Base-by-base conservation (phyloP, 2,888 invertebrate genomes). In the Nemurella pictetii region DNA sequence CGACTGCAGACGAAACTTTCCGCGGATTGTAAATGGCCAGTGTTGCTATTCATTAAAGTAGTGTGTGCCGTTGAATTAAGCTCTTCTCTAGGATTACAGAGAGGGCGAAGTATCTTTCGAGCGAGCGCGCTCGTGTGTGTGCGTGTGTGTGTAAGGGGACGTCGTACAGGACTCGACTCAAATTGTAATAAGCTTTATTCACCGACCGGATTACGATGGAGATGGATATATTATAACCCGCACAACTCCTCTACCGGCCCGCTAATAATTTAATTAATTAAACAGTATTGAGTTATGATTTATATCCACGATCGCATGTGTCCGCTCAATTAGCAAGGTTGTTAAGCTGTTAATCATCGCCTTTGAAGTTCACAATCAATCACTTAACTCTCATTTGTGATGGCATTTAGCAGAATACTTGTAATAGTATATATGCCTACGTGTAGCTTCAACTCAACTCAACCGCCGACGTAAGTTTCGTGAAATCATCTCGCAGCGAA, bases 11-110 rank as follows among this genome's bases (percentile, higher is more conserved):
- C 55, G 55, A 55, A 55, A 7, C 20, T 55, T 7, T 2, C 1
- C 5, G 75, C 27, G 75, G 75, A 75, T 75, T 75, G 75, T 75
- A 25, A 75, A 75, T 75, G 75, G 75, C 27, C 75, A 75, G 75
- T 75, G 75, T 75, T 75, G 75, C 75, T 75, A 75, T 75, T 75
- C 75, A 75, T 75, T 75, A 25, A 75, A 75, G 75, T 75, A 75
- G 4, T 75, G 75, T 75, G 75, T 12, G 26, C 75, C 28, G 55
- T 75, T 2, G 28, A 75, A 75, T 26, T 2, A 26, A 75, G 28
- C 75, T 75, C 75, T 75, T 2, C 28, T 26, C 9, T 26, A 7
- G 28, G 75, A 75, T 75, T 75, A 75, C n/a, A n/a, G n/a, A n/a
- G n/a, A n/a, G n/a, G n/a, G 26, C 75, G n/a, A 27, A 26, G 28